Conservation (phyloP, 2,888 invertebrate genomes). For the Torymus texanus region DNA sequence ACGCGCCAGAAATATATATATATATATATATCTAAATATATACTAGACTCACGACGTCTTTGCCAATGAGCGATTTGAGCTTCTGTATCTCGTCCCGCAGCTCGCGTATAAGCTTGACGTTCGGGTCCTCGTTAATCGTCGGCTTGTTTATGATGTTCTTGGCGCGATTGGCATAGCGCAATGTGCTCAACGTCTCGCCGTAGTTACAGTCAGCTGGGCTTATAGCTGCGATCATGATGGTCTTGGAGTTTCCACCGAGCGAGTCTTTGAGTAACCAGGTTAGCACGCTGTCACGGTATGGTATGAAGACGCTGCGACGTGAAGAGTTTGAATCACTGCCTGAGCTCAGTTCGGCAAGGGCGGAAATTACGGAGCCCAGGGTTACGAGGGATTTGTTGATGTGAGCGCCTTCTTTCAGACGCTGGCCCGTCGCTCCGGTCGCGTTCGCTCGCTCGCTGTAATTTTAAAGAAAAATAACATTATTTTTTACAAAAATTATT, state of each 20-base stretch:
- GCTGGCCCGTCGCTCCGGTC: conserved; percentile 92
- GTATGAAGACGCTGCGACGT: conserved; percentile 82
- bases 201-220: conserved; percentile 91
- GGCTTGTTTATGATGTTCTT: conserved; percentile 95
- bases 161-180: conserved; percentile 91
- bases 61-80: conserved; percentile 84
- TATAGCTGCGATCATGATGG: conserved; percentile 92
- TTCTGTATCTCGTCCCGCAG: conserved; percentile 90
- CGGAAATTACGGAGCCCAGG: conserved; percentile 88
- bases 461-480: not conserved
- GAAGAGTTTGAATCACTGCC: conserved; percentile 72
- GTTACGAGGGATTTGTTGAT: conserved; percentile 94
- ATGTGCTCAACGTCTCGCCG: conserved; percentile 89
- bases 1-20: not conserved
- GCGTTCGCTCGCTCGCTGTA: conserved; percentile 89
- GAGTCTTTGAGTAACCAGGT: conserved; percentile 93
- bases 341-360: conserved; percentile 82
- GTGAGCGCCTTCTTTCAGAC: conserved; percentile 92
- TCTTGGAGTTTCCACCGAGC: conserved; percentile 92
- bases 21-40: no score
- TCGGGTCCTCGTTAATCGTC: conserved; percentile 92
- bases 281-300: conserved; percentile 91
- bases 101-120: conserved; percentile 90
- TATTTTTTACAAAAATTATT: no score
- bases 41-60: conserved; percentile 78